A percentile compares a stretch with the other conserved stretches of the same genome.
Conservation (phyloP, 2,797 vertebrate species). For the Sebastes nivosus region DNA sequence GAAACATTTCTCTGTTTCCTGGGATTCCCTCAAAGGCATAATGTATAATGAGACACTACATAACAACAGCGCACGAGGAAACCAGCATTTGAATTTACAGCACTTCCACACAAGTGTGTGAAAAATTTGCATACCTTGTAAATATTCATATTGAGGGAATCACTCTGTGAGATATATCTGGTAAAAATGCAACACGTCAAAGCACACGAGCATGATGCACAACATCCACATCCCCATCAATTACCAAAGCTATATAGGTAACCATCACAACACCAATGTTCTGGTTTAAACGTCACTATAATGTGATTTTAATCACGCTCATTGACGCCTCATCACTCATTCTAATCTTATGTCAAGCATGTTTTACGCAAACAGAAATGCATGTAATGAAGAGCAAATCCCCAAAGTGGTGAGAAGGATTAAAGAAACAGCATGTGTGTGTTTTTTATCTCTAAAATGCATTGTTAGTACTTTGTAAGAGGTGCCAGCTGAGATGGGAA, state of each 20-base stretch:
- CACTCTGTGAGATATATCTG: conserved; percentile 29
- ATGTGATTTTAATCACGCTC: conserved; percentile 69
- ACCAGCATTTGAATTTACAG: conserved; percentile 39
- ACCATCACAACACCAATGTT: conserved; percentile 24
- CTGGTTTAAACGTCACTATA: conserved; percentile 63
- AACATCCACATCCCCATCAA: conserved; percentile 44
- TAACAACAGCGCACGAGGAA: conserved; percentile 30
- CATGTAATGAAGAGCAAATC: conserved; percentile 10
- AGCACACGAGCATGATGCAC: conserved; percentile 12
- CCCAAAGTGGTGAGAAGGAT: neutral
- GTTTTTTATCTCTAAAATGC: neutral
- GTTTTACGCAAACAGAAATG: neutral
- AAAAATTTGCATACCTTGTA: conserved; percentile 61
- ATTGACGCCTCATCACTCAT: conserved; percentile 68
- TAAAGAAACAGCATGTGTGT: neutral
- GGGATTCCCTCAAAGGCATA: conserved; percentile 65
- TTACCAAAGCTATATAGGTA: conserved; percentile 35
- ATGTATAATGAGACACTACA: conserved; percentile 25
- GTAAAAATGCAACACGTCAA: conserved; percentile 28
- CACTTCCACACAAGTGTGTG: conserved; percentile 20
- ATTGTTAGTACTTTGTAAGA: neutral
- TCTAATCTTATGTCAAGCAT: conserved; percentile 18
- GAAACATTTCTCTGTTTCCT: conserved; percentile 48
- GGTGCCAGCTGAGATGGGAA: neutral
- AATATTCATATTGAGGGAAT: conserved; percentile 73